Percentiles rank a stretch among this genome's conserved stretches.
phyloP scores from a whole-genome alignment of 1,140 invertebrate genomes.

The Leptopilina clavipes region DNA sequence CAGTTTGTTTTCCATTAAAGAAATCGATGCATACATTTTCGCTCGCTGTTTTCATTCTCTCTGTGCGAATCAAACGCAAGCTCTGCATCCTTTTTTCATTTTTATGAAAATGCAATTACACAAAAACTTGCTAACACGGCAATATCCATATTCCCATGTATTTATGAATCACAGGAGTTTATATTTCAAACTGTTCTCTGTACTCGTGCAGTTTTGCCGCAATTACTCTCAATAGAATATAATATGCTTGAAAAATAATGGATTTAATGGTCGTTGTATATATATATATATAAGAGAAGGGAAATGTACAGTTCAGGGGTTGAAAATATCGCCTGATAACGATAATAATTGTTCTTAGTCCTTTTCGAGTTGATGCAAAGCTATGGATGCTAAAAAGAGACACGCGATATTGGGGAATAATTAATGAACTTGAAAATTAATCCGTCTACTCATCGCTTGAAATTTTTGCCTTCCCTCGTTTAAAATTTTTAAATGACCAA shows the following conservation, averaged over 20 bases:
- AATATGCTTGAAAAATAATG: constrained; percentile 26
- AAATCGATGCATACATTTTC: constrained; percentile 4
- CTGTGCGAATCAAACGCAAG: background rate
- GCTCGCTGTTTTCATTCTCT: background rate
- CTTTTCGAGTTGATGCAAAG: background rate
- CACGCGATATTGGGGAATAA: background rate
- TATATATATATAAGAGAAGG: background rate
- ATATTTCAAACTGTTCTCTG: constrained; percentile 7
- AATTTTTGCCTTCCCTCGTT: background rate
- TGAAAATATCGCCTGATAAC: background rate
- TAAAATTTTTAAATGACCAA: background rate
- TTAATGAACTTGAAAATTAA: constrained; percentile 13
- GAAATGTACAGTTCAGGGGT: background rate
- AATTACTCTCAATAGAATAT: constrained; percentile 5
- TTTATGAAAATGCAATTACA: constrained; percentile 24
- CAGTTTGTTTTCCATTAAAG: constrained; percentile 26
- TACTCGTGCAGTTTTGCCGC: constrained; percentile 14
- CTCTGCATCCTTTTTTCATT: background rate
- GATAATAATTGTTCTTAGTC: constrained; percentile 24
- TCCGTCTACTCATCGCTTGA: background rate
- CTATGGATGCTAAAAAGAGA: background rate
- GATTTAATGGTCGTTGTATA: background rate
- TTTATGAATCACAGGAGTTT: constrained; percentile 30
- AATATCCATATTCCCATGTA: constrained; percentile 4
- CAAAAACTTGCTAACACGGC: constrained; percentile 7